Evolutionary conservation across 2,888 invertebrate genomes (phyloP).

Genomic region (Lymantria monacha): DNA sequence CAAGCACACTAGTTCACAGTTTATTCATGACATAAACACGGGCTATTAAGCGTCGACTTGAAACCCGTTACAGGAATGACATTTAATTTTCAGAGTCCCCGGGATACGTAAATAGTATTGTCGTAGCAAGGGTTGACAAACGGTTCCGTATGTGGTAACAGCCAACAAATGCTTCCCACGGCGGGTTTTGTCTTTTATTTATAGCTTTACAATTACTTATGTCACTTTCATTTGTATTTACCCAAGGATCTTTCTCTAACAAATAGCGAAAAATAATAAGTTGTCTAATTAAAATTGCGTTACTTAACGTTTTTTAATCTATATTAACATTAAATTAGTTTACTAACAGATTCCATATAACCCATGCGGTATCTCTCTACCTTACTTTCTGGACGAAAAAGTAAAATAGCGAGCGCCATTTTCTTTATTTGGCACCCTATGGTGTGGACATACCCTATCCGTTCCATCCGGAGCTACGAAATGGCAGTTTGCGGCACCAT

Average conservation of each 20-base stretch:
- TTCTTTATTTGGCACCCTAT: too few relatives aligned
- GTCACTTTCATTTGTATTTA: slow-evolving; percentile 18
- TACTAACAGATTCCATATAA: too few relatives aligned
- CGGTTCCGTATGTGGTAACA: slow-evolving; percentile 38
- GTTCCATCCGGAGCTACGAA: too few relatives aligned
- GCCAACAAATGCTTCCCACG: slow-evolving; percentile 47
- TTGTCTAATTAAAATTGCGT: too few relatives aligned
- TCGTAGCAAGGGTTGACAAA: slow-evolving; percentile 49
- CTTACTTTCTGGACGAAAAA: too few relatives aligned
- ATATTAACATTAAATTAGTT: too few relatives aligned
- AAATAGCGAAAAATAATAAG: neutral
- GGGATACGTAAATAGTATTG: slow-evolving; percentile 43
- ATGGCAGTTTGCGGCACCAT: too few relatives aligned
- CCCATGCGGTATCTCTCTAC: too few relatives aligned
- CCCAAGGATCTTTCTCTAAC: slow-evolving; percentile 16
- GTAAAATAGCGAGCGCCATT: too few relatives aligned
- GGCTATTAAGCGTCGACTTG: slow-evolving; percentile 26
- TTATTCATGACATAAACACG: slow-evolving; percentile 33
- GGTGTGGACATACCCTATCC: too few relatives aligned
- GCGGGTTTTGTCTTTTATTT: slow-evolving; percentile 30
- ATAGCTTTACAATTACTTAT: slow-evolving; percentile 11
- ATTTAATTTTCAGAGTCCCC: slow-evolving; percentile 50
- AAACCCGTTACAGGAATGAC: slow-evolving; percentile 31
- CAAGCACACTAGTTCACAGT: slow-evolving; percentile 7
- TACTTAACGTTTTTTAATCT: too few relatives aligned